Base-by-base conservation (phyloP, 2,113 vertebrate species). In the Barnardius zonarius region DNA sequence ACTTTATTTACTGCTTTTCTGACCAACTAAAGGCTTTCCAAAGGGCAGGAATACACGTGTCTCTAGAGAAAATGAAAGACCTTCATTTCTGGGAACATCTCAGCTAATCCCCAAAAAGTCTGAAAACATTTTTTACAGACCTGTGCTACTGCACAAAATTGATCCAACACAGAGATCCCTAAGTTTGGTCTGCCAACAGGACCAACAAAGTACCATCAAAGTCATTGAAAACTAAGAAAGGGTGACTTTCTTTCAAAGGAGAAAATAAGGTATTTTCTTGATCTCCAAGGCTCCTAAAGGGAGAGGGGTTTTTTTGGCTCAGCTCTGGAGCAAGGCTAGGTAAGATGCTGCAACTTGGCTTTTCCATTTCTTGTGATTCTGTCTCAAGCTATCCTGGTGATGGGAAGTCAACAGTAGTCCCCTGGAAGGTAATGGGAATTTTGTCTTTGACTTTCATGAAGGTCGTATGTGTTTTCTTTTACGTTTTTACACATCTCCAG, bases 1-100 rank as follows among this genome's bases (percentile, higher is more conserved):
- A 62, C 57, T 49, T 92, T 95, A 96, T 94, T 97, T 92, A 94
- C 92, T 91, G 88, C 77, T 84, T 20, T 67, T 86, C 49, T 86
- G 69, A 84, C 73, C 76, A 94, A 61, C 46, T 74, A 87, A 89
- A 96, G 89, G 63, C 88, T 94, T 95, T 92, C 74, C 77, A 94
- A 94, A 37, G 39, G 83, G 41, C 69, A 89, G 57, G 57, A 78
- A 13, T 20, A 55, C 83, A 49, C 31, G n/a, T 0, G 27, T 73
- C 80, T 54, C 67, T 35, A 54, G 57, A 72, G 77, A 91, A 83
- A 92, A 81, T 13, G 66, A 86, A 35, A 95, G 76, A 33, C 74
- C 77, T 82, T 75, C 33, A n/a, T 54, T 78, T 86, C 77, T 80
- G 89, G 77, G 81, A 91, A n/a, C 48, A 77, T 37, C 43, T 41